Evolutionary conservation across 1,140 invertebrate species (phyloP).

Genomic region (Thalassaphorura encarpata): DNA sequence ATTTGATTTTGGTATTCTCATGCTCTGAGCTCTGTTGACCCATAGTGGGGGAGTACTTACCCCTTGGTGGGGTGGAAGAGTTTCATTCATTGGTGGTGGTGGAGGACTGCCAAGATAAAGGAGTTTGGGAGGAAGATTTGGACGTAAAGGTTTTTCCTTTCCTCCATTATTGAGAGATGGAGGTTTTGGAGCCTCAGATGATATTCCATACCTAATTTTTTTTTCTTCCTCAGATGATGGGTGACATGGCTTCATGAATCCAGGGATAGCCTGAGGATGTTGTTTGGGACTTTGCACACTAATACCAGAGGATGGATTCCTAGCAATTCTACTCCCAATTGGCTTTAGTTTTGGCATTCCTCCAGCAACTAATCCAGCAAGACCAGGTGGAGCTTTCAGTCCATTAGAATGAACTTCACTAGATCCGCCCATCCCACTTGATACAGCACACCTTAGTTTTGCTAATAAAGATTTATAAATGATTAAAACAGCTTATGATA

Average conservation of each 20-base stretch:
- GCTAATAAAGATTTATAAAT: no score
- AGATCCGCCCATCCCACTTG: conserved; percentile 10
- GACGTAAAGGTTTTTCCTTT: conserved; percentile 19
- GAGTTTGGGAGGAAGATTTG: conserved; percentile 32
- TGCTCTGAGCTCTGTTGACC: conserved; percentile 29
- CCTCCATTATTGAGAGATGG: no score
- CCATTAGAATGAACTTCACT: conserved; percentile 34
- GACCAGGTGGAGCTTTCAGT: conserved; percentile 35
- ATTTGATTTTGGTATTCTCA: conserved; percentile 25
- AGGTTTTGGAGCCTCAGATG: conserved; percentile 45
- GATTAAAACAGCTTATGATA: no score
- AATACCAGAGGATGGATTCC: neutral
- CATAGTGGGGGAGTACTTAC: conserved; percentile 5
- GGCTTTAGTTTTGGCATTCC: conserved; percentile 78
- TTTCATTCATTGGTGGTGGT: conserved; percentile 11
- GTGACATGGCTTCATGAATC: conserved; percentile 11
- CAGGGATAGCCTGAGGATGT: conserved; percentile 8
- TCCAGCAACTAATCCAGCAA: conserved; percentile 71
- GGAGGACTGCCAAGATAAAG: conserved; percentile 27
- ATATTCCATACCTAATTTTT: conserved; percentile 42
- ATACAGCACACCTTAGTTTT: conserved; percentile 29
- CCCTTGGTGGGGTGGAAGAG: neutral
- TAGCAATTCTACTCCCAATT: conserved; percentile 46
- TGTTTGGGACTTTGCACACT: neutral
- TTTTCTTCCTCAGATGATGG: conserved; percentile 19